Base-by-base conservation (phyloP, 1,140 invertebrate genomes). In the Pteromalus puparum region DNA sequence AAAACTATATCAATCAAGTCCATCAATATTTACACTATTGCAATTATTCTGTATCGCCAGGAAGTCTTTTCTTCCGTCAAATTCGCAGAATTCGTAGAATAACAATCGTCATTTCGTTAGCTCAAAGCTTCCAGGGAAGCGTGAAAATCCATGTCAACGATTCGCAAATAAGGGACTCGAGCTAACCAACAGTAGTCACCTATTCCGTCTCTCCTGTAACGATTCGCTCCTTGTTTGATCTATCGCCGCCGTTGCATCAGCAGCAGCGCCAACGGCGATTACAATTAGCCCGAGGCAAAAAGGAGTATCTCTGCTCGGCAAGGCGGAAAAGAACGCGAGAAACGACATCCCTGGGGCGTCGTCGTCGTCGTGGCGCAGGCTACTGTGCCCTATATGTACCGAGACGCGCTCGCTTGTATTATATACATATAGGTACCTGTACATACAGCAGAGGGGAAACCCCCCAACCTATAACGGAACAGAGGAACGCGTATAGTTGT, bases 241-340 rank as follows among this genome's bases (percentile, higher is more conserved):
- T 21, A n/a, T n/a, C 21, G 53, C 53, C 28, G 61, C 15, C 12
- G 30, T 26, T 26, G 24, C 38, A 42, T 80, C 65, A 34, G 26
- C 34, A 26, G n/a, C n/a, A 28, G 10, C 18, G 38, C 38, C 53
- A 18, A 9, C 79, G 38, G 73, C 34, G 38, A 75, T 75, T 38
- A 48, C 73, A 82, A 82, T 82, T 82, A 82, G 80, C 24, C 30
- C 70, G 24, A 21, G 70, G 34, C 6, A 72, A 72, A 72, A 72
- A 72, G 30, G 18, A 72, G 30, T 30, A 10, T 30, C 10, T 18
- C 26, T 28, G 30, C 68, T 80, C n/a, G 21, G 26, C 26, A 53
- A 78, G 48, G 30, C 28, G 46, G 72, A 65, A 79, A 53, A 74
- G 65, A 76, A 77, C 34, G 30, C 53, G 30, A 80, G 42, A 78